phyloP scores from a whole-genome alignment of 2,888 invertebrate species.

The Cantharis rufa region DNA sequence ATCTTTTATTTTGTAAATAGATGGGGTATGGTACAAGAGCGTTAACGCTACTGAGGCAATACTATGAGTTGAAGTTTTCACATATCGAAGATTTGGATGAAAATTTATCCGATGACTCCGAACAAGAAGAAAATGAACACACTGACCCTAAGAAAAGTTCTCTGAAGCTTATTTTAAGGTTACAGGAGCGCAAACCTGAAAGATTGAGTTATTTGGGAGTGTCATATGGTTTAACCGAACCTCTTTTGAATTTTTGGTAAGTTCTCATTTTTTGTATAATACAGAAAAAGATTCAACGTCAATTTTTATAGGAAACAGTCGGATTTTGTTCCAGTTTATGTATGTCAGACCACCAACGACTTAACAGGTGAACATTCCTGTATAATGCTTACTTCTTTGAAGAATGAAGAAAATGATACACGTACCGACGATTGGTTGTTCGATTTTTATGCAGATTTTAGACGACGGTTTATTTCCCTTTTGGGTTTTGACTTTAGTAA shows the following conservation, averaged over 20 bases:
- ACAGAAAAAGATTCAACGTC: neutral
- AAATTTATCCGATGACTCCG: conserved; percentile 63
- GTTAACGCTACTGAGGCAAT: conserved; percentile 79
- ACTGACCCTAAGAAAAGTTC: conserved; percentile 70
- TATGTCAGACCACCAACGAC: conserved; percentile 91
- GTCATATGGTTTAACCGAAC: conserved; percentile 87
- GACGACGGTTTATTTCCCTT: conserved; percentile 76
- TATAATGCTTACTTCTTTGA: conserved; percentile 86
- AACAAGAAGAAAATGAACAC: conserved; percentile 77
- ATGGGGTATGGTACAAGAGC: conserved; percentile 97
- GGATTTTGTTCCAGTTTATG: conserved; percentile 86
- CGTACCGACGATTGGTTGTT: conserved; percentile 67
- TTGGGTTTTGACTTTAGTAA: conserved; percentile 75
- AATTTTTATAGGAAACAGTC: conserved; percentile 59
- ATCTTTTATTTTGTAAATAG: conserved; percentile 56
- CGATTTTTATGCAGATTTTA: conserved; percentile 86
- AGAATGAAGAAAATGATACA: conserved; percentile 49
- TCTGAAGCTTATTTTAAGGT: conserved; percentile 85
- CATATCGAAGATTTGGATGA: conserved; percentile 65
- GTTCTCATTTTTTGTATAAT: neutral
- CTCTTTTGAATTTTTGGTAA: conserved; percentile 90
- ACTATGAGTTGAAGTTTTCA: conserved; percentile 83
- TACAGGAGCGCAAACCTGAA: conserved; percentile 84
- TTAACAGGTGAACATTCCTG: conserved; percentile 97
- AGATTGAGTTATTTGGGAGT: conserved; percentile 92